Conservation (phyloP, 2,113 vertebrate genomes). For the Dromaius novaehollandiae region DNA sequence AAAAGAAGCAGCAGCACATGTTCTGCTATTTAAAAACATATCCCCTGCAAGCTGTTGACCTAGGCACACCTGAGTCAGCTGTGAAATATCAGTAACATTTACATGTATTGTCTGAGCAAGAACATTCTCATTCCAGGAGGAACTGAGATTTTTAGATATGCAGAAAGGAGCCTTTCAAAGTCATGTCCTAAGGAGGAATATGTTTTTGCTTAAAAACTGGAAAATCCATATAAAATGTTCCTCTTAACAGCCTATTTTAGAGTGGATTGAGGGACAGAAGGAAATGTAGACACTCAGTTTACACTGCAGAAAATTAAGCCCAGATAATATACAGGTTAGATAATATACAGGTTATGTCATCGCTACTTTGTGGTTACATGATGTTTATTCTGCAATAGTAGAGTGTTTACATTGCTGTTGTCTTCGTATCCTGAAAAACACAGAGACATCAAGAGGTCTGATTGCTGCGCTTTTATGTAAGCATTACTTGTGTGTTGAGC, state of each 20-base stretch:
- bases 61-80: neutral
- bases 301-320: slow-evolving; percentile 1
- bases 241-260: neutral
- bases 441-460: neutral
- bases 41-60: neutral
- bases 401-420: slow-evolving; percentile 34
- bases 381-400: slow-evolving; percentile 25
- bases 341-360: slow-evolving; percentile 19
- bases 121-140: neutral
- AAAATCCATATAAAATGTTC: neutral
- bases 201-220: neutral
- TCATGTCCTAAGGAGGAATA: neutral
- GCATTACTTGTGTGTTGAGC: neutral
- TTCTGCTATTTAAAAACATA: neutral
- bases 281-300: neutral
- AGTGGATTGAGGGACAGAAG: neutral
- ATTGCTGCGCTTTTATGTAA: neutral
- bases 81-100: neutral
- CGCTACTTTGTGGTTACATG: slow-evolving; percentile 10
- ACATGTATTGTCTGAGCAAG: neutral
- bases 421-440: slow-evolving; percentile 56
- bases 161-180: neutral
- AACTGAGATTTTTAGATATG: neutral
- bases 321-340: neutral
- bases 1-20: neutral